phyloP scores from a whole-genome alignment of 2,113 vertebrate species.

The Dromas ardeola region DNA sequence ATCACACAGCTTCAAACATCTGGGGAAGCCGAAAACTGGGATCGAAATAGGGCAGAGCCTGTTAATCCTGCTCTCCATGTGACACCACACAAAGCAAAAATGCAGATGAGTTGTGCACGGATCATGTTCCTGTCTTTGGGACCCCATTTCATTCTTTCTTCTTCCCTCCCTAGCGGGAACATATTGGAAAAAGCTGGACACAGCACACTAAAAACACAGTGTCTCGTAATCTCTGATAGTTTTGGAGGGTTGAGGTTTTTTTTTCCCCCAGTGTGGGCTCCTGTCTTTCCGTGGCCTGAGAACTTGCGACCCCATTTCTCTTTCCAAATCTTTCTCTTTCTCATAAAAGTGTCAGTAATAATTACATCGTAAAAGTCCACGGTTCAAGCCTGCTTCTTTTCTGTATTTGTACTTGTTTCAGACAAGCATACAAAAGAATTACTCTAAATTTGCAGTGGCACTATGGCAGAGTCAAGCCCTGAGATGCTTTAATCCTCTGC shows the following conservation, averaged over 20 bases:
- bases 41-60: neutral
- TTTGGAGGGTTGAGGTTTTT: neutral
- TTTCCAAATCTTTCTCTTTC: neutral
- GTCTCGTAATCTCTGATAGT: neutral
- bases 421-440: constrained; percentile 19
- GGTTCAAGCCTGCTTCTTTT: neutral
- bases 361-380: neutral
- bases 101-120: neutral
- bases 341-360: neutral
- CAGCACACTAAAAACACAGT: neutral
- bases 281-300: neutral
- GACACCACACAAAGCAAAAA: constrained; percentile 1
- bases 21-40: constrained; percentile 11
- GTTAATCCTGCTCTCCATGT: constrained; percentile 34
- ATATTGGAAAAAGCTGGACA: neutral
- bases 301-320: neutral
- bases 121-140: neutral
- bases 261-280: neutral
- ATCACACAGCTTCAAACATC: constrained; percentile 39
- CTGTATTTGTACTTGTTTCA: neutral
- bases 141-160: neutral
- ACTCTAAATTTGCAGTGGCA: constrained; percentile 20
- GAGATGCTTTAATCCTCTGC: constrained; percentile 57
- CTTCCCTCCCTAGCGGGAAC: neutral
- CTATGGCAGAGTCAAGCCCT: constrained; percentile 42